A percentile compares a stretch with the other conserved stretches of the same genome.
phyloP scores from a whole-genome alignment of 2,113 vertebrate genomes.

The Cyprinodon brontotheroides region DNA sequence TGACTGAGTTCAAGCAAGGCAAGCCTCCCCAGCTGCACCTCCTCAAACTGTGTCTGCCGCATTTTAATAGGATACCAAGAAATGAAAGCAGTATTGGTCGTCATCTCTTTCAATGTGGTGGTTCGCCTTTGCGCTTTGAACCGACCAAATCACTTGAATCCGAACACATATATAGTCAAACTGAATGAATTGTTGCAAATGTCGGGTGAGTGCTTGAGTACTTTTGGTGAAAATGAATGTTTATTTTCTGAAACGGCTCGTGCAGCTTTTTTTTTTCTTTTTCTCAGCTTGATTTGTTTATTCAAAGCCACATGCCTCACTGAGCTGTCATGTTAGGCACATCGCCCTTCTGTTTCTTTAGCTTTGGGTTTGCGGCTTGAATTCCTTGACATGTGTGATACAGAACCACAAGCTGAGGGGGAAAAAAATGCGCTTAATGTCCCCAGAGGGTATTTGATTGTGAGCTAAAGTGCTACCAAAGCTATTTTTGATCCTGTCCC shows the following conservation, averaged over 20 bases:
- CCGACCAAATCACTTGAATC: background rate
- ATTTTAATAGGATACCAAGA: slow-evolving; percentile 22
- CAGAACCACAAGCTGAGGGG: slow-evolving; percentile 10
- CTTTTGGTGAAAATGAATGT: background rate
- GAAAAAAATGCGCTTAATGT: slow-evolving; percentile 26
- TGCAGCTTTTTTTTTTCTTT: background rate
- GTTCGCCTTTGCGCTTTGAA: background rate
- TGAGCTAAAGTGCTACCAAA: slow-evolving; percentile 55
- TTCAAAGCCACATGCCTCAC: background rate
- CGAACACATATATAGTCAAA: background rate
- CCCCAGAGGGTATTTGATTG: slow-evolving; percentile 42
- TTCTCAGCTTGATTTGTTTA: background rate
- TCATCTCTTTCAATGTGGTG: background rate
- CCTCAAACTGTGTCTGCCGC: slow-evolving; percentile 30
- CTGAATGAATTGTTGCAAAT: background rate
- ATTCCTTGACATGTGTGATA: slow-evolving; percentile 9
- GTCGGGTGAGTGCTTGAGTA: background rate
- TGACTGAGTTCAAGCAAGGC: slow-evolving; percentile 43
- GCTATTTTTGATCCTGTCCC: slow-evolving; percentile 68
- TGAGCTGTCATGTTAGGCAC: slow-evolving; percentile 37
- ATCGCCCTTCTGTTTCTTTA: slow-evolving; percentile 9
- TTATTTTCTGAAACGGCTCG: background rate
- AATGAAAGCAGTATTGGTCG: background rate
- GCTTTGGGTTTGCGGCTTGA: slow-evolving; percentile 5
- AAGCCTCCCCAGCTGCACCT: slow-evolving; percentile 47